Evolutionary conservation across 1,140 invertebrate species (phyloP).

Genomic region (Himalopsyche phryganea): DNA sequence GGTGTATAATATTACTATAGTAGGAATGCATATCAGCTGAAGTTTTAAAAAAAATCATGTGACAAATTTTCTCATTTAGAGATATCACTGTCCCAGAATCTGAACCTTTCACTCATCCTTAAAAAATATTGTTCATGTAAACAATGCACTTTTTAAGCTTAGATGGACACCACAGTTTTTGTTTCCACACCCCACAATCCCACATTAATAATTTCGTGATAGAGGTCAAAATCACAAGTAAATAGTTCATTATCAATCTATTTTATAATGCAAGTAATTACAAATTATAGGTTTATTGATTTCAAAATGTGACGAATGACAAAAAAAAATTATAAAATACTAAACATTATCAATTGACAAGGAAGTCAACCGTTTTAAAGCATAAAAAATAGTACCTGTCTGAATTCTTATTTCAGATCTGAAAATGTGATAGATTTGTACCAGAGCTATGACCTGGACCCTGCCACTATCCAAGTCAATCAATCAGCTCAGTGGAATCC

Average conservation of each 20-base stretch:
- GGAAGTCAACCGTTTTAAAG: not conserved
- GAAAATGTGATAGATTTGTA: slow-evolving; percentile 36
- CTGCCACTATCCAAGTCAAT: slow-evolving; percentile 15
- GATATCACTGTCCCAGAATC: too few relatives aligned
- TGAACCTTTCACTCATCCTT: too few relatives aligned
- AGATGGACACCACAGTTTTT: too few relatives aligned
- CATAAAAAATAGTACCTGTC: not conserved
- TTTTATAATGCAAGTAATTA: not conserved
- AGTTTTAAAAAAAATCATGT: too few relatives aligned
- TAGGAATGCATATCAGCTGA: too few relatives aligned
- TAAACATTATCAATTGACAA: not conserved
- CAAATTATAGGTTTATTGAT: not conserved
- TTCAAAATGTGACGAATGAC: not conserved
- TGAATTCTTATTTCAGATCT: slow-evolving; percentile 29
- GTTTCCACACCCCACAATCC: too few relatives aligned
- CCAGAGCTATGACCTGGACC: slow-evolving; percentile 31
- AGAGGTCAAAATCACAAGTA: not conserved
- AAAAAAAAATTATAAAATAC: not conserved
- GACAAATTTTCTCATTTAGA: too few relatives aligned
- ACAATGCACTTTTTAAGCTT: too few relatives aligned
- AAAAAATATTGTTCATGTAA: too few relatives aligned
- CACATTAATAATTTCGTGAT: too few relatives aligned
- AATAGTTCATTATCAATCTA: not conserved
- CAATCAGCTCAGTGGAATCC: slow-evolving; percentile 37
- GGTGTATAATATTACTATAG: too few relatives aligned